Percentiles rank a stretch among this genome's conserved stretches.
Conservation (phyloP, 2,888 invertebrate genomes). For the Sinopyrophorus schimmeli region DNA sequence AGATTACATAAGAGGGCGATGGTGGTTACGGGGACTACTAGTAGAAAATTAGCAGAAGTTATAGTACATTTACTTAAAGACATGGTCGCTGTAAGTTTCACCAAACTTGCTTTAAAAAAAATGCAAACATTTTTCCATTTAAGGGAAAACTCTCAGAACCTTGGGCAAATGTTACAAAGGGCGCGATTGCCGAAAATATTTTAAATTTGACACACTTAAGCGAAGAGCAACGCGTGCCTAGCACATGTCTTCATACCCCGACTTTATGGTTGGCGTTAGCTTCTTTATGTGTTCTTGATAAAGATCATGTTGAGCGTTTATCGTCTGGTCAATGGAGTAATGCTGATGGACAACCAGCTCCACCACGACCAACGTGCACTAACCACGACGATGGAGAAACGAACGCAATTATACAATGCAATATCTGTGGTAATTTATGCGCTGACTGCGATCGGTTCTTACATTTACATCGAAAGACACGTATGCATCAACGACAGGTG, state of each 20-base stretch:
- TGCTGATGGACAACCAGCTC: conserved; percentile 60
- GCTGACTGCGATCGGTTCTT: conserved; percentile 95
- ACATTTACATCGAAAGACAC: conserved; percentile 86
- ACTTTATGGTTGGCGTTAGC: conserved; percentile 92
- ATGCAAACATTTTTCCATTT: conserved; percentile 31
- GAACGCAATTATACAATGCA: conserved; percentile 89
- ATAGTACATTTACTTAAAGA: conserved; percentile 88
- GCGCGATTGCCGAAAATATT: conserved; percentile 85
- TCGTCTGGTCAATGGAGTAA: conserved; percentile 83
- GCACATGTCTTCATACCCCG: conserved; percentile 79
- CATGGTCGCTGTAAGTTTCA: conserved; percentile 80
- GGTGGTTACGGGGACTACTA: conserved; percentile 90
- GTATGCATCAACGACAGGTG: conserved; percentile 82
- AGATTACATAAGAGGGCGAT: conserved; percentile 62
- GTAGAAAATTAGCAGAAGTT: conserved; percentile 83
- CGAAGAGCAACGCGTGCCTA: conserved; percentile 74
- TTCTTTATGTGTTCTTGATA: conserved; percentile 89
- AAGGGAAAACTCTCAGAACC: conserved; percentile 83
- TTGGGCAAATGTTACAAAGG: conserved; percentile 87
- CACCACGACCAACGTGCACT: conserved; percentile 79
- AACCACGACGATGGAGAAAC: conserved; percentile 98
- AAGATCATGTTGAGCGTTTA: conserved; percentile 83
- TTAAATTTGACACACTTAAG: conserved; percentile 79
- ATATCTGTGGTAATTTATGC: conserved; percentile 88
- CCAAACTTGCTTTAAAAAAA: conserved; percentile 2